These are phyloP conservation scores for Sebastes steindachneri DNA, from an alignment of 2,797 vertebrate genomes.

Conservation along the genomic window DNA sequence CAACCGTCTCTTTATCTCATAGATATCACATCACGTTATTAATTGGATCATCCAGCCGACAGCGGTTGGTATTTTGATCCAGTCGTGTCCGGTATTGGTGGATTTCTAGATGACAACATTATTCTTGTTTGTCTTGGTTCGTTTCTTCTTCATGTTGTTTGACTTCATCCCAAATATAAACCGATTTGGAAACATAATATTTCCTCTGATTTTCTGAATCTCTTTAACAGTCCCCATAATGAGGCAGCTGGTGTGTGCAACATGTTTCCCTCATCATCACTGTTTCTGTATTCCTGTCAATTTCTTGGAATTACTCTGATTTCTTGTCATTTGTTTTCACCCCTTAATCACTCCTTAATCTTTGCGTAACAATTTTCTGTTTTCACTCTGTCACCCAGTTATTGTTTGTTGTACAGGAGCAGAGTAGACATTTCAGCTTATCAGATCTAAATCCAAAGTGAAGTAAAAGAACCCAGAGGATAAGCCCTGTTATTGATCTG, in stretches of 20 bases:
- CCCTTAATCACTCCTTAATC: background rate
- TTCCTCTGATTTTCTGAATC: background rate
- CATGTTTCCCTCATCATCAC: background rate
- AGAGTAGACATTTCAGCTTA: constrained; percentile 46
- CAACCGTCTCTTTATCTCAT: constrained; percentile 35
- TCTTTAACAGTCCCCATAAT: background rate
- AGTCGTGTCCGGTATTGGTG: background rate
- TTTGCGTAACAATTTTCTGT: background rate
- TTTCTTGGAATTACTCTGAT: background rate
- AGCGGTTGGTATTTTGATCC: constrained; percentile 23
- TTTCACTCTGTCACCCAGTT: background rate
- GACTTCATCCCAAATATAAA: background rate
- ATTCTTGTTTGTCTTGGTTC: background rate
- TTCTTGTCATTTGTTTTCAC: background rate
- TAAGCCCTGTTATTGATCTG: constrained; percentile 76
- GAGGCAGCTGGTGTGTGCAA: constrained; percentile 4
- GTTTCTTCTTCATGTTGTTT: constrained; percentile 2
- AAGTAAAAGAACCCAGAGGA: constrained; percentile 74
- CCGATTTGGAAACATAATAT: background rate
- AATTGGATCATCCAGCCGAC: constrained; percentile 14
- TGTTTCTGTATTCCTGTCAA: background rate
- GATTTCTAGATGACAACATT: background rate
- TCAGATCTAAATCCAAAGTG: constrained; percentile 71
- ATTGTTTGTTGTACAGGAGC: constrained; percentile 44
- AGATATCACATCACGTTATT: constrained; percentile 48